phyloP scores from a whole-genome alignment of 2,797 vertebrate genomes.

The Gallinago stenura region DNA sequence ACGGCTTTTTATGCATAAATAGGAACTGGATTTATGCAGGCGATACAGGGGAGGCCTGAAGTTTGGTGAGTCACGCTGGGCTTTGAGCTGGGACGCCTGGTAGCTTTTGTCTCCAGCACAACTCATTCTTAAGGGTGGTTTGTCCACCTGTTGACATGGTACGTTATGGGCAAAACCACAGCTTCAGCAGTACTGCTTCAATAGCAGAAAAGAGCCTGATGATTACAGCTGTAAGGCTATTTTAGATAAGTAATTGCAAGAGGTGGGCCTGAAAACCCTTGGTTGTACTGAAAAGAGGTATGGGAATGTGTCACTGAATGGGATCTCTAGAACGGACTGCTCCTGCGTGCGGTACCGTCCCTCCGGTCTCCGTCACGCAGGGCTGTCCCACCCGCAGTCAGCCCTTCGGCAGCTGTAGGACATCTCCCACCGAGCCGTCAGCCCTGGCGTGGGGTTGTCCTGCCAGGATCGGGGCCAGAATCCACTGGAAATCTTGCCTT shows the following conservation, averaged over 20 bases:
- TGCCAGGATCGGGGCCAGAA: not conserved
- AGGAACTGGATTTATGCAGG: conserved; percentile 9
- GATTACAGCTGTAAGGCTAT: not conserved
- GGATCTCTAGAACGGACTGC: too few relatives aligned
- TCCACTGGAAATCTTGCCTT: not conserved
- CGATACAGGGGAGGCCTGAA: not conserved
- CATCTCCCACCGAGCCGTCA: not conserved
- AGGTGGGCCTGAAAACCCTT: not conserved
- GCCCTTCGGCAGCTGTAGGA: not conserved
- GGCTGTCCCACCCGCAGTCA: not conserved
- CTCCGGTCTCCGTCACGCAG: not conserved
- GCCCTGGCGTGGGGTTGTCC: not conserved
- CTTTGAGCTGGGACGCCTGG: not conserved
- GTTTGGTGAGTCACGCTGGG: not conserved
- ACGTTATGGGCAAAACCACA: not conserved
- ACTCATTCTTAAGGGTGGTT: not conserved
- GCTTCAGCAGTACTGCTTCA: not conserved
- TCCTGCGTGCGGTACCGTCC: rapidly evolving
- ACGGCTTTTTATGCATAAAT: conserved; percentile 29
- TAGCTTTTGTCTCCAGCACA: not conserved
- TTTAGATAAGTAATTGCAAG: not conserved
- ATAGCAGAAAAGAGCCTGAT: not conserved
- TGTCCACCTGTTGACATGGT: not conserved
- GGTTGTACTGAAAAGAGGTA: not conserved
- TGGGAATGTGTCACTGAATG: not conserved